Evolutionary conservation across 1,140 invertebrate genomes (phyloP).

Genomic region (Steinernema khuongi): DNA sequence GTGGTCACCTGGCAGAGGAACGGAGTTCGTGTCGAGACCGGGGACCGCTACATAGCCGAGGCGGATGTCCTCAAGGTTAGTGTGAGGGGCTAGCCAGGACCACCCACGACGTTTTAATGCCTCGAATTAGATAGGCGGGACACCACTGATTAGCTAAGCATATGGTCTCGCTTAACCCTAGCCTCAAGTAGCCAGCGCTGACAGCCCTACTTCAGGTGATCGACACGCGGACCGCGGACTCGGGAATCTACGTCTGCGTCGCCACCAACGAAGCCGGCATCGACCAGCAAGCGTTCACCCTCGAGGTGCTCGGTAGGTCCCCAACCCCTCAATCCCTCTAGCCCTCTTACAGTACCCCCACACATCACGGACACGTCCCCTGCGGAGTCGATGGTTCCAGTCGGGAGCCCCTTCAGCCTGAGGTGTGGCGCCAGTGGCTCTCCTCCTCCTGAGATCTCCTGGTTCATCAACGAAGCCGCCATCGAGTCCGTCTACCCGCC

Average conservation of each 20-base stretch:
- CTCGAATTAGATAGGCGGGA: too few species aligned
- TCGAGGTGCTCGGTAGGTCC: slow-evolving; percentile 48
- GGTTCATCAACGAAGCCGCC: slow-evolving; percentile 48
- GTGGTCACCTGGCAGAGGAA: slow-evolving; percentile 50
- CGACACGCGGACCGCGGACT: slow-evolving; percentile 51
- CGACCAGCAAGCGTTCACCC: slow-evolving; percentile 55
- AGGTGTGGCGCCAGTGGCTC: slow-evolving; percentile 46
- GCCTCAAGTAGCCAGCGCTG: too few species aligned
- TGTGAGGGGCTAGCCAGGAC: too few species aligned
- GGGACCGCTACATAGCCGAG: slow-evolving; percentile 48
- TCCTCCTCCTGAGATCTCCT: slow-evolving; percentile 47
- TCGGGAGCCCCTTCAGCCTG: slow-evolving; percentile 42
- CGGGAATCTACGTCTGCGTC: slow-evolving; percentile 56
- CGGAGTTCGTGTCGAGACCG: slow-evolving; percentile 52
- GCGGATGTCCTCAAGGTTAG: slow-evolving; percentile 24
- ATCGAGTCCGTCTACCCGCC: slow-evolving; percentile 22
- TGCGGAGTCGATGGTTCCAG: slow-evolving; percentile 39
- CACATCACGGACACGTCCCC: slow-evolving; percentile 37
- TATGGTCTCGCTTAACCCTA: too few species aligned
- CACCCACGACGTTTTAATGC: too few species aligned
- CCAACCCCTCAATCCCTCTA: neutral
- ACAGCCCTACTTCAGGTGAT: slow-evolving; percentile 37
- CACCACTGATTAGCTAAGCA: too few species aligned
- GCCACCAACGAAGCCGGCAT: slow-evolving; percentile 54
- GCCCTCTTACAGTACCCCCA: slow-evolving; percentile 42